Percentiles rank a stretch among this genome's conserved stretches.
phyloP scores from a whole-genome alignment of 1,140 invertebrate species.

The Hyposmocoma kahamanoa region DNA sequence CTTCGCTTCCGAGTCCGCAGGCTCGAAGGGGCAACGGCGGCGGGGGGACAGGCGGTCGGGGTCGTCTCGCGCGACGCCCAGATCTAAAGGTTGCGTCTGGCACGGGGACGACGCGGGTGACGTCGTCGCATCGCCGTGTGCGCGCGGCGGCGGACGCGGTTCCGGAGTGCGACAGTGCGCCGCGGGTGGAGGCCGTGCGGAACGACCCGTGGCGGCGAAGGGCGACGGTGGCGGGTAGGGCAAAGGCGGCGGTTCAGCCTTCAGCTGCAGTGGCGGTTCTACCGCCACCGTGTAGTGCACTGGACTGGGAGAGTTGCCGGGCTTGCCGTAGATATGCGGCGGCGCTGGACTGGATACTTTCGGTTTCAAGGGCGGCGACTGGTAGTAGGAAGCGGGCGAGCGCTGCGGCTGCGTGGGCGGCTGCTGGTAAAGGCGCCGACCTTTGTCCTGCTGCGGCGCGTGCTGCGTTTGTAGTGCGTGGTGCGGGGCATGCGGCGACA shows the following conservation, averaged over 20 bases:
- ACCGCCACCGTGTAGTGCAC: constrained; percentile 77
- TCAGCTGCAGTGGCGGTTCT: constrained; percentile 76
- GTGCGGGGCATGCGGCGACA: constrained; percentile 71
- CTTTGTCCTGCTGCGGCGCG: constrained; percentile 75
- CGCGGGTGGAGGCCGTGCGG: constrained; percentile 72
- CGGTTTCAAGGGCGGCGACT: constrained; percentile 77
- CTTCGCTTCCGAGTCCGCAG: constrained; percentile 42
- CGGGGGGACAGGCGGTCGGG: constrained; percentile 71
- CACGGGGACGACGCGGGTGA: constrained; percentile 70
- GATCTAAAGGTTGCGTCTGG: constrained; percentile 82
- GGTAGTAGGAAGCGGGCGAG: constrained; percentile 76
- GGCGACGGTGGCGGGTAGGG: constrained; percentile 75
- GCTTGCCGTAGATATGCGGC: constrained; percentile 85
- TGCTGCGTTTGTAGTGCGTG: constrained; percentile 78
- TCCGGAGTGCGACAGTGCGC: constrained; percentile 59
- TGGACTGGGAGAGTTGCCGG: constrained; percentile 76
- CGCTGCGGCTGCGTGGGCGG: constrained; percentile 83
- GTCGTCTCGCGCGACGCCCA: constrained; percentile 77
- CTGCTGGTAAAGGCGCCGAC: constrained; percentile 83
- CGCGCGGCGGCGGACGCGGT: constrained; percentile 60
- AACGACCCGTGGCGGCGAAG: constrained; percentile 72
- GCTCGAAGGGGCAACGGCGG: constrained; percentile 63
- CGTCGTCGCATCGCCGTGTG: constrained; percentile 69
- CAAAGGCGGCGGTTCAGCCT: constrained; percentile 78
- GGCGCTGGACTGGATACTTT: constrained; percentile 87